phyloP scores from a whole-genome alignment of 1,140 invertebrate genomes.

The Calliphora vicina region DNA sequence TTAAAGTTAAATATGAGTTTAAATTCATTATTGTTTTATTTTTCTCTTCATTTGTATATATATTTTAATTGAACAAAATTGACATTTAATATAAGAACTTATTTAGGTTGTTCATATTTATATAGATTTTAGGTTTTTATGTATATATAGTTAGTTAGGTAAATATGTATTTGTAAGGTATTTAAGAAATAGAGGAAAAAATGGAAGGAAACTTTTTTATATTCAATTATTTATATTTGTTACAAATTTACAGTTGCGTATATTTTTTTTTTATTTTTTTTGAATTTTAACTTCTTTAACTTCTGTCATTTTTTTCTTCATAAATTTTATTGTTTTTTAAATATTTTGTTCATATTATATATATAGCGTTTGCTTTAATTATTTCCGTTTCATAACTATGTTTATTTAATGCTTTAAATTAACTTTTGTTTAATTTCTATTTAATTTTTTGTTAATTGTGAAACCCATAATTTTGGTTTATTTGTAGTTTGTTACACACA shows the following conservation, averaged over 20 bases:
- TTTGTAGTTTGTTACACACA: background rate
- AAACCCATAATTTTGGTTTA: background rate
- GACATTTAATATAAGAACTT: background rate
- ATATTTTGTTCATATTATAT: background rate
- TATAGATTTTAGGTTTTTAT: background rate
- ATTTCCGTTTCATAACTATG: background rate
- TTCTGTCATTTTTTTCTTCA: background rate
- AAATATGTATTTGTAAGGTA: background rate
- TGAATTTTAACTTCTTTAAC: background rate
- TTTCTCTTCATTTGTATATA: background rate
- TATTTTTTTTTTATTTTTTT: background rate
- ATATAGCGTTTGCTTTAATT: background rate
- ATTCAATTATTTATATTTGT: background rate
- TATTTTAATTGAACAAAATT: conserved; percentile 9
- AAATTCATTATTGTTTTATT: background rate
- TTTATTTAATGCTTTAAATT: conserved; percentile 7
- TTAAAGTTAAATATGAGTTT: background rate
- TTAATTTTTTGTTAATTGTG: conserved; percentile 4
- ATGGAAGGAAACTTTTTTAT: background rate
- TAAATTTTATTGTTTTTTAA: background rate
- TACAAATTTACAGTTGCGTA: background rate
- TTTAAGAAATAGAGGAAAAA: background rate
- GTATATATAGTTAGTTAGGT: no score
- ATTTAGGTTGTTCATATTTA: background rate
- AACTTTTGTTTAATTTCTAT: conserved; percentile 16